A percentile compares a stretch with the other conserved stretches of the same genome.
These are phyloP conservation scores for Lerista edwardsae DNA, from an alignment of 2,797 vertebrate genomes.

Conservation along the genomic window DNA sequence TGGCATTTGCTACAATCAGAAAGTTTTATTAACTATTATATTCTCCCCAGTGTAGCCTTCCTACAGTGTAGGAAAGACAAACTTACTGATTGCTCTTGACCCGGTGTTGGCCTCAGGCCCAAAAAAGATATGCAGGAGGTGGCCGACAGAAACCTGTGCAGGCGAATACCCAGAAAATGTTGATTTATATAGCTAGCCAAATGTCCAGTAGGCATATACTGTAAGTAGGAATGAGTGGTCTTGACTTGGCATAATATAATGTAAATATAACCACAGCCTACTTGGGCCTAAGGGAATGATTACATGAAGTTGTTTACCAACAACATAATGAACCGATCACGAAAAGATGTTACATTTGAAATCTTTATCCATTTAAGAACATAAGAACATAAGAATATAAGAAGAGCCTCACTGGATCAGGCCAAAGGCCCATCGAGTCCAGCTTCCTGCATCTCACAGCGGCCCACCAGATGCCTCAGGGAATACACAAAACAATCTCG, in stretches of 20 bases:
- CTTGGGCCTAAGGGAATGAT: not conserved
- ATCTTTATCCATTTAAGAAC: too few species aligned
- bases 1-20: conserved; percentile 14
- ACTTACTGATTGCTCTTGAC: conserved; percentile 12
- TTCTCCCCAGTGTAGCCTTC: not conserved
- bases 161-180: not conserved
- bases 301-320: not conserved
- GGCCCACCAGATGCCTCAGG: too few species aligned
- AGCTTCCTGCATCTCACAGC: too few species aligned
- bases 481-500: too few species aligned
- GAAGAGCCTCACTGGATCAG: too few species aligned
- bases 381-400: too few species aligned
- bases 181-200: not conserved
- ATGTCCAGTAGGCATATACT: not conserved
- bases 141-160: not conserved
- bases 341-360: not conserved
- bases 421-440: too few species aligned
- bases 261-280: not conserved
- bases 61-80: not conserved
- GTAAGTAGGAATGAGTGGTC: not conserved
- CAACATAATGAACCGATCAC: not conserved
- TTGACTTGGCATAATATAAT: not conserved
- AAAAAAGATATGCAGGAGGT: not conserved
- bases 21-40: conserved; percentile 42
- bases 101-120: not conserved